Percentiles rank a stretch among this genome's conserved stretches.
Evolutionary conservation across 2,888 invertebrate species (phyloP).

Genomic region (Mystacides longicornis): DNA sequence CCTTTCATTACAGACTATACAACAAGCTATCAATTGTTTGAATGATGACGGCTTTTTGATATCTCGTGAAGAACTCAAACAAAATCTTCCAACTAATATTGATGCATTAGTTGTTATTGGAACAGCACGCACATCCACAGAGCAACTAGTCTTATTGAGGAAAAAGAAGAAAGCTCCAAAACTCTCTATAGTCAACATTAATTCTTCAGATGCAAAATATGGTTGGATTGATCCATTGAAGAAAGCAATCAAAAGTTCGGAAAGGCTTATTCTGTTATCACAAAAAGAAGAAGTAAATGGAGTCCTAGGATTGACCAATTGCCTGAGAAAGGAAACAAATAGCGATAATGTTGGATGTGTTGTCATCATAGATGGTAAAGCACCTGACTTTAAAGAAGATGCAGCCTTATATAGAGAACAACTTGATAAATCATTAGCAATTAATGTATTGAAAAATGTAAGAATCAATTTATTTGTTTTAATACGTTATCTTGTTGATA

Average conservation of each 20-base stretch:
- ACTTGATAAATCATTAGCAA: constrained; percentile 62
- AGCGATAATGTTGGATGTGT: constrained; percentile 57
- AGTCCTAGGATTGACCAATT: constrained; percentile 84
- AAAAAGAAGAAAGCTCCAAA: constrained; percentile 42
- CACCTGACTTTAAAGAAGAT: constrained; percentile 58
- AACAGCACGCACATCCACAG: constrained; percentile 42
- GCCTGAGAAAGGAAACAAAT: constrained; percentile 73
- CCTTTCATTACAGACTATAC: constrained; percentile 44
- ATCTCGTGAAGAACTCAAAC: constrained; percentile 44
- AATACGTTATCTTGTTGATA: too few species aligned
- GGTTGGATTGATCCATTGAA: constrained; percentile 49
- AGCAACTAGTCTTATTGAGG: constrained; percentile 48
- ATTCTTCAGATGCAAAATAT: constrained; percentile 37
- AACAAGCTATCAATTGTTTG: constrained; percentile 42
- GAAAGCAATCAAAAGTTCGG: constrained; percentile 39
- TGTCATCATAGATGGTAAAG: constrained; percentile 54
- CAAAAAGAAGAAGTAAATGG: constrained; percentile 67
- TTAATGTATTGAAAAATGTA: constrained; percentile 67
- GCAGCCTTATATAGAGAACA: constrained; percentile 60
- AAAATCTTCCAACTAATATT: constrained; percentile 35
- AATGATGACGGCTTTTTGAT: constrained; percentile 55
- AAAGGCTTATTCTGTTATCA: constrained; percentile 57
- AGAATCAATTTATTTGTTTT: too few species aligned
- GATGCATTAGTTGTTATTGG: constrained; percentile 44
- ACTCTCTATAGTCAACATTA: constrained; percentile 43